These are phyloP conservation scores for Amphiprion clarkii DNA, from an alignment of 2,797 vertebrate genomes.

Conservation along the genomic window DNA sequence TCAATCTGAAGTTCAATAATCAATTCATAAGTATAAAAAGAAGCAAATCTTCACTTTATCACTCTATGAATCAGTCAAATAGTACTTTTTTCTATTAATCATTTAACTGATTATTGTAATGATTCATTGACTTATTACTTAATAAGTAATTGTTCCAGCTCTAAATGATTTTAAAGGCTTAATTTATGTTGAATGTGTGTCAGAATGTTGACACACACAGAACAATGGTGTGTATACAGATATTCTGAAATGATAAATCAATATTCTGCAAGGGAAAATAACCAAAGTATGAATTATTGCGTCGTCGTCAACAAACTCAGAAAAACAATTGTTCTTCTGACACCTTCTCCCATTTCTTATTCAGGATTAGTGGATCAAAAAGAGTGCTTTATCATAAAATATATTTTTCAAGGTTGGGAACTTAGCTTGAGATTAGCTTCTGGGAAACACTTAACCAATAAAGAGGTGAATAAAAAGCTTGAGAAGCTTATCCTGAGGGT, in stretches of 20 bases:
- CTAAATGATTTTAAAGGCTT: too few species aligned
- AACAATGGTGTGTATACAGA: not conserved
- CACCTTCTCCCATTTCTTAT: not conserved
- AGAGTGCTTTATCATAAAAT: not conserved
- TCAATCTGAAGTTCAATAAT: too few species aligned
- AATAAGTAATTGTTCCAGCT: too few species aligned
- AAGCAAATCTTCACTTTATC: too few species aligned
- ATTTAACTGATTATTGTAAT: too few species aligned
- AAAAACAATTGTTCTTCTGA: not conserved
- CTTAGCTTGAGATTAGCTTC: conserved; percentile 9
- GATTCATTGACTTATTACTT: too few species aligned
- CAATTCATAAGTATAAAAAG: too few species aligned
- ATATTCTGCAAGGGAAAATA: not conserved
- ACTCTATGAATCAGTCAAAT: too few species aligned
- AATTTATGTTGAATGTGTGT: too few species aligned
- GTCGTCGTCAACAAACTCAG: not conserved
- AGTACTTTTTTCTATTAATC: too few species aligned
- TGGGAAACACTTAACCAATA: conserved; percentile 6
- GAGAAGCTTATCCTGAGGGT: conserved; percentile 17
- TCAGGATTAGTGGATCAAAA: not conserved
- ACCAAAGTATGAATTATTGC: not conserved
- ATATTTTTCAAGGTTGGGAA: conserved; percentile 20
- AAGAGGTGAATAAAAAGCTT: not conserved
- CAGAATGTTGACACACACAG: not conserved
- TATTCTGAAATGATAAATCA: not conserved